Percentiles rank a stretch among this genome's conserved stretches.
Conservation (phyloP, 2,888 invertebrate species). For the Drosophila formosana region DNA sequence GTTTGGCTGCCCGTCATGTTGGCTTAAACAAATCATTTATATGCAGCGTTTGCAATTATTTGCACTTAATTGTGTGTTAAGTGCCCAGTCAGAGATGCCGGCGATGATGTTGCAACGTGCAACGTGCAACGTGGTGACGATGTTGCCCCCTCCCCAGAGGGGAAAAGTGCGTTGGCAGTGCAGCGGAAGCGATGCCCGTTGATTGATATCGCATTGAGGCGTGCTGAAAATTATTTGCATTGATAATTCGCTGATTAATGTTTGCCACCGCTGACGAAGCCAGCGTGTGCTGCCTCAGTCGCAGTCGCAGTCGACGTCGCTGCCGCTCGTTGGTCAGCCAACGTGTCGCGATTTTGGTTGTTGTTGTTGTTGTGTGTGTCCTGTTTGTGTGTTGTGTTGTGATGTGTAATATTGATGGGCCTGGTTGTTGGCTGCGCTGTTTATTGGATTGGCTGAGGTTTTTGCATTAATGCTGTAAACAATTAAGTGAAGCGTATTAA, state of each 20-base stretch:
- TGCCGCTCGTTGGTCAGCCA: conserved; percentile 43
- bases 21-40: conserved; percentile 84
- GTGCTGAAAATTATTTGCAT: conserved; percentile 82
- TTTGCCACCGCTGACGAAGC: conserved; percentile 64
- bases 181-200: conserved; percentile 78
- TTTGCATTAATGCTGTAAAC: conserved; percentile 81
- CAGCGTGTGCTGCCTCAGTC: conserved; percentile 8
- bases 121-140: background rate
- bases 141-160: background rate
- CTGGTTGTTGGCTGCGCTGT: conserved; percentile 45
- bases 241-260: conserved; percentile 82
- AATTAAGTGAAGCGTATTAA: conserved; percentile 81
- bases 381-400: conserved; percentile 14
- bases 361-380: conserved; percentile 31
- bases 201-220: conserved; percentile 81
- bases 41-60: conserved; percentile 84
- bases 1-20: conserved; percentile 61
- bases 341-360: conserved; percentile 73
- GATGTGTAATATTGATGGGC: conserved; percentile 65
- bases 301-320: background rate
- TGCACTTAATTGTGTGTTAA: conserved; percentile 85
- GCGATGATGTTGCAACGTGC: conserved; percentile 15
- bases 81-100: conserved; percentile 67
- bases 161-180: conserved; percentile 47
- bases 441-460: conserved; percentile 78